Evolutionary conservation across 2,113 vertebrate genomes (phyloP).

Genomic region (Epinephelus moara): DNA sequence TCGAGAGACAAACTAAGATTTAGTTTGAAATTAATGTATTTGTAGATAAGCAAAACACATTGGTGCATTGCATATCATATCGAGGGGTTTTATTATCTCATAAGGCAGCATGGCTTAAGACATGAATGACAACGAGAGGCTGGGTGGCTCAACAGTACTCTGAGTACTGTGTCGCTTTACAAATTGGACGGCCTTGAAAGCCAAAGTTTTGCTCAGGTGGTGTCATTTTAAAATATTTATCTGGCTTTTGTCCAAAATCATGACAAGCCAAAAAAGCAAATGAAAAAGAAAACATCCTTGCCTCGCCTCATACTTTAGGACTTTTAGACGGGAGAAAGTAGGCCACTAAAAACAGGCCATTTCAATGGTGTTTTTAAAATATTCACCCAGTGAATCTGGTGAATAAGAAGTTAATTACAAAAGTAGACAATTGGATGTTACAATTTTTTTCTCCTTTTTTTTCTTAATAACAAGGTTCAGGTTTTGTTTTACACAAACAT

Average conservation of each 20-base stretch:
- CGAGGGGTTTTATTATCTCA: constrained; percentile 60
- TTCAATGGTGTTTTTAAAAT: constrained; percentile 56
- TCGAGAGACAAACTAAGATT: constrained; percentile 43
- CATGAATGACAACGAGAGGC: constrained; percentile 65
- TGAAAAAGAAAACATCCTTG: background rate
- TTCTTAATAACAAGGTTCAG: constrained; percentile 49
- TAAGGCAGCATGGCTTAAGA: constrained; percentile 85
- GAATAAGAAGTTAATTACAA: constrained; percentile 73
- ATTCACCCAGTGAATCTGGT: constrained; percentile 51
- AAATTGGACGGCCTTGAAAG: constrained; percentile 25
- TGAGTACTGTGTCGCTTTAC: constrained; percentile 11
- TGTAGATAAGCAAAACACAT: constrained; percentile 53
- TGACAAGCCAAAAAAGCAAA: background rate
- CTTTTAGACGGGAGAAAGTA: constrained; percentile 25
- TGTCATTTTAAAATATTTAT: constrained; percentile 39
- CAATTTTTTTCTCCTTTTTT: constrained; percentile 7
- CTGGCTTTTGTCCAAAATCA: constrained; percentile 41
- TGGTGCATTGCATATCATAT: constrained; percentile 62
- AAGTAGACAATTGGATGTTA: constrained; percentile 69
- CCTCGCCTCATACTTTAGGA: background rate
- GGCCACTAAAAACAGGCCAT: constrained; percentile 67
- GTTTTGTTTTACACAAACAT: constrained; percentile 70
- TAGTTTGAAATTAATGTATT: constrained; percentile 17
- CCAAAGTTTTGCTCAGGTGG: constrained; percentile 30
- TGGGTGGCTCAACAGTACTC: constrained; percentile 42